Base-by-base conservation (phyloP, 2,113 vertebrate genomes). In the Vanacampus margaritifer region DNA sequence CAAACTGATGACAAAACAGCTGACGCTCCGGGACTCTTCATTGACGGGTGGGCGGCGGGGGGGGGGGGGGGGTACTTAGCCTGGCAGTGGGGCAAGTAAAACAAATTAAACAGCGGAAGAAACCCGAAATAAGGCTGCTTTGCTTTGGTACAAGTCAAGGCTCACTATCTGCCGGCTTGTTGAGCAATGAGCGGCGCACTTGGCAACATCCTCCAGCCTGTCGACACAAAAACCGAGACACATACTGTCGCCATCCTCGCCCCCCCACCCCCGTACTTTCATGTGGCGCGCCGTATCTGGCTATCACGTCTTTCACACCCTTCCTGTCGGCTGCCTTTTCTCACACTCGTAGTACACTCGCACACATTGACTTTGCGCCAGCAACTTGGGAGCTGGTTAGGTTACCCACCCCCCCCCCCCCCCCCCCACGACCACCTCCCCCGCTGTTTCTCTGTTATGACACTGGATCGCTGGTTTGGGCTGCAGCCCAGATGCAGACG, bases 191-290 rank as follows among this genome's bases (percentile, higher is more conserved):
- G 83, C 23, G 36, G 54, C 36, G 12, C 35, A 28, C 76, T 78
- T 78, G 82, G 80, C 79, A 58, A 71, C 56, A 68, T 75, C 67
- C 51, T 78, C 79, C 64, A 84, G 59, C 57, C 84, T 87, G 88
- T 90, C 87, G 78, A 60, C 86, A 86, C 68, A 56, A 77, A 72
- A 77, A 21, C 58, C 64, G 60, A 64, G 68, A 43, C 37, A 23
- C 50, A 46, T 58, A 19, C 65, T 67, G 46, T 76, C 67, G 69
- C 81, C 6, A 46, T 17, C 8, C n/a, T 16, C 16, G 0, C 45
- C 63, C 73, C 46, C 65, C 65, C 3, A 46, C 41, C 62, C 23
- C 58, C 41, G 58, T 5, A 26, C 71, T 54, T 36, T 78, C 36
- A 45, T 65, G 43, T 58, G 26, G 46, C 59, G 6, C 57, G 37